phyloP scores from a whole-genome alignment of 1,140 invertebrate species.

The Pseudomyrmex gracilis region DNA sequence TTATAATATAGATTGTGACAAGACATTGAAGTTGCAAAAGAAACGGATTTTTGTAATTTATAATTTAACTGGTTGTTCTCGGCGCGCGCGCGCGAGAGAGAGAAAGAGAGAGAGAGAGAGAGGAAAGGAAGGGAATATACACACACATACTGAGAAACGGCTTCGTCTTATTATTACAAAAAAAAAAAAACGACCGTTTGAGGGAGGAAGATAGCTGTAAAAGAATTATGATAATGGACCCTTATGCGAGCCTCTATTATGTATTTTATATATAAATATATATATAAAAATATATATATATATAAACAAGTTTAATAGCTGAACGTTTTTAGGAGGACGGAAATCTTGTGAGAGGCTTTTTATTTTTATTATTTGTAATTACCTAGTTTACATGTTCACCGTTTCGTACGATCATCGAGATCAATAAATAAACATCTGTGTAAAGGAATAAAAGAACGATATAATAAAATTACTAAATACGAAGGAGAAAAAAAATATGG shows the following conservation, averaged over 20 bases:
- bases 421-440: constrained; percentile 77
- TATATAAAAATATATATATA: background rate
- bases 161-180: constrained; percentile 66
- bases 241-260: constrained; percentile 82
- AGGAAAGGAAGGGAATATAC: too few relatives aligned
- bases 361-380: constrained; percentile 84
- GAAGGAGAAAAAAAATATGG: constrained; percentile 60
- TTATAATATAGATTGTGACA: constrained; percentile 83
- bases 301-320: constrained; percentile 80
- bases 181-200: constrained; percentile 71
- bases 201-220: constrained; percentile 69
- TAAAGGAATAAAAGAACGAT: constrained; percentile 80
- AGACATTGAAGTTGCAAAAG: constrained; percentile 82
- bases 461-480: constrained; percentile 82
- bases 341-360: constrained; percentile 83
- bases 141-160: constrained; percentile 42
- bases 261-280: constrained; percentile 84
- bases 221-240: constrained; percentile 79
- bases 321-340: constrained; percentile 78
- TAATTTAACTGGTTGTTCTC: constrained; percentile 69
- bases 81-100: constrained; percentile 56
- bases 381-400: constrained; percentile 82
- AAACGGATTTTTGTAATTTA: constrained; percentile 84
- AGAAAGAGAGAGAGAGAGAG: background rate
- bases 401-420: constrained; percentile 81